phyloP scores from a whole-genome alignment of 2,797 vertebrate species.

The Hypotaenidia philippensis region DNA sequence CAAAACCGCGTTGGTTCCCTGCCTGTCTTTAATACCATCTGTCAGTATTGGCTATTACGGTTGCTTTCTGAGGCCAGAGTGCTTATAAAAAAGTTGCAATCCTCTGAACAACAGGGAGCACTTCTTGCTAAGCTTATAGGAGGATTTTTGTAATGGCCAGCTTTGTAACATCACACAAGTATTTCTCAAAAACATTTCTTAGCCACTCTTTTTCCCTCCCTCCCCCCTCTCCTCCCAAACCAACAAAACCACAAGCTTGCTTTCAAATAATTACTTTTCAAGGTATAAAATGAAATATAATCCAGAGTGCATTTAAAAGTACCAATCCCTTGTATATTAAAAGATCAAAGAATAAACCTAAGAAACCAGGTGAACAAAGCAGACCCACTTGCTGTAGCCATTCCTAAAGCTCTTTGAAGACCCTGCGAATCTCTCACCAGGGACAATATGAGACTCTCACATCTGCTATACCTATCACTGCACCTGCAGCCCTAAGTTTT shows the following conservation, averaged over 20 bases:
- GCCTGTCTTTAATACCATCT: constrained; percentile 41
- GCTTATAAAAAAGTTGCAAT: constrained; percentile 7
- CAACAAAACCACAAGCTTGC: background rate
- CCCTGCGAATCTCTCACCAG: background rate
- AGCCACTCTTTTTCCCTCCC: background rate
- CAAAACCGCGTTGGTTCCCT: background rate
- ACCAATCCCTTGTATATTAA: background rate
- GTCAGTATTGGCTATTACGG: background rate
- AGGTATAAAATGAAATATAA: background rate
- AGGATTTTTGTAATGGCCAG: background rate
- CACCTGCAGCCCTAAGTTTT: background rate
- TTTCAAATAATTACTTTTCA: background rate
- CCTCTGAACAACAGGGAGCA: background rate
- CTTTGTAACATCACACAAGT: background rate
- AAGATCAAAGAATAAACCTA: background rate
- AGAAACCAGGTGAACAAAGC: background rate
- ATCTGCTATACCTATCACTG: background rate
- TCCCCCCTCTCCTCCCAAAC: rapidly evolving
- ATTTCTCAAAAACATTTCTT: background rate
- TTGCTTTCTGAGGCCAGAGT: background rate
- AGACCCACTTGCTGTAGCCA: background rate
- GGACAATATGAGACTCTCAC: background rate
- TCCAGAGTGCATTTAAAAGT: background rate
- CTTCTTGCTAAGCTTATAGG: background rate
- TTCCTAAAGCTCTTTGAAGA: background rate